Conservation (phyloP, 2,113 vertebrate genomes). For the Chiloscyllium plagiosum region DNA sequence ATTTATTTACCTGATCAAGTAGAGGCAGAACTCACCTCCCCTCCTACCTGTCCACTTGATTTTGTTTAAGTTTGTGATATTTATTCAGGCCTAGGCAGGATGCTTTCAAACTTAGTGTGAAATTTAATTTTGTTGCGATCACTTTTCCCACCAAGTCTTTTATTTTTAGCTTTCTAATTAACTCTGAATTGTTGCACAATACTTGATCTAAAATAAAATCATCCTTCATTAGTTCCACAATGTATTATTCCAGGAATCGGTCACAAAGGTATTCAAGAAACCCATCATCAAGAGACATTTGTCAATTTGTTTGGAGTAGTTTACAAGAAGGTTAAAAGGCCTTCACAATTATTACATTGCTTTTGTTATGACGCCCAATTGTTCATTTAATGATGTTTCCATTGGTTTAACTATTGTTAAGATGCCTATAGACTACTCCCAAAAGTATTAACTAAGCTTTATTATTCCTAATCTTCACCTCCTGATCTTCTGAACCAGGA, state of each 20-base stretch:
- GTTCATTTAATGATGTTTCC: not conserved
- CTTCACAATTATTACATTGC: not conserved
- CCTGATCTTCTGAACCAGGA: not conserved
- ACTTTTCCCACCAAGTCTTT: too few species aligned
- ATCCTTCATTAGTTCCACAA: not conserved
- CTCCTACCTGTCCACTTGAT: too few species aligned
- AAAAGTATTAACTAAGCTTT: not conserved
- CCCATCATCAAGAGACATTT: not conserved
- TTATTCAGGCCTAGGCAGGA: too few species aligned
- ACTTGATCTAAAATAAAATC: not conserved
- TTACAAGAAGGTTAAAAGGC: not conserved
- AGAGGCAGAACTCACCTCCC: too few species aligned
- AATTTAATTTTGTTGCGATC: too few species aligned
- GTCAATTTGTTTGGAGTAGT: not conserved
- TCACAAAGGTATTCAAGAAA: not conserved
- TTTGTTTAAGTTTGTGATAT: too few species aligned
- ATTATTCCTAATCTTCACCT: not conserved
- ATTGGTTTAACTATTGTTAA: not conserved
- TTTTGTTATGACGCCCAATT: not conserved
- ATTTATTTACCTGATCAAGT: too few species aligned
- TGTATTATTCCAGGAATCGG: not conserved
- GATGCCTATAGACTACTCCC: not conserved
- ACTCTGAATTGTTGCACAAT: not conserved
- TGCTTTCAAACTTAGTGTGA: too few species aligned
- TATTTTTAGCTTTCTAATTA: not conserved